Conservation (phyloP, 1,140 invertebrate species). For the Rhopalosiphum maidis region DNA sequence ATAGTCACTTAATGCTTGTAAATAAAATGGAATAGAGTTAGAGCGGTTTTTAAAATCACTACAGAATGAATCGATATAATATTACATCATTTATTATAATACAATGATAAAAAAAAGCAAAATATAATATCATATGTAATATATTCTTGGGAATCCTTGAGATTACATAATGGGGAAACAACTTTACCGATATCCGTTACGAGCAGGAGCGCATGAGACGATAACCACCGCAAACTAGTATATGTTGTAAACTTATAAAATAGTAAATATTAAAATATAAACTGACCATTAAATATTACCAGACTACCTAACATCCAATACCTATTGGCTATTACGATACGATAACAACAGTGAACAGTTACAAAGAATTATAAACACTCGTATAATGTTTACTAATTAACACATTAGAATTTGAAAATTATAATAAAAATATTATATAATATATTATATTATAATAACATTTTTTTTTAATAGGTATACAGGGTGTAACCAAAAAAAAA, state of each 20-base stretch:
- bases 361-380: too few species aligned
- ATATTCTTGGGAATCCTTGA: constrained; percentile 9
- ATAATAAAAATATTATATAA: too few species aligned
- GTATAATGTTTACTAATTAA: too few species aligned
- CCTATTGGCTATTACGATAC: too few species aligned
- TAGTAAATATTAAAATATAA: background rate
- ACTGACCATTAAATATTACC: background rate
- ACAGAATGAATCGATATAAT: background rate
- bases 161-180: constrained; percentile 21
- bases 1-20: background rate
- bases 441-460: too few species aligned
- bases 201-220: background rate
- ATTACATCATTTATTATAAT: constrained; percentile 26
- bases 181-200: constrained; percentile 13
- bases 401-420: too few species aligned
- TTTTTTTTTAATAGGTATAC: too few species aligned
- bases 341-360: too few species aligned
- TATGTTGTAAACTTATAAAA: background rate
- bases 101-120: background rate
- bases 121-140: constrained; percentile 1
- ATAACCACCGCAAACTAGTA: background rate
- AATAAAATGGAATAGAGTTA: background rate
- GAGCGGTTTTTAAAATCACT: background rate
- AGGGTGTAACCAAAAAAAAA: too few species aligned
- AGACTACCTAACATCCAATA: too few species aligned